These are phyloP conservation scores for Tridacna gigas DNA, from an alignment of 2,888 invertebrate genomes.

Conservation along the genomic window DNA sequence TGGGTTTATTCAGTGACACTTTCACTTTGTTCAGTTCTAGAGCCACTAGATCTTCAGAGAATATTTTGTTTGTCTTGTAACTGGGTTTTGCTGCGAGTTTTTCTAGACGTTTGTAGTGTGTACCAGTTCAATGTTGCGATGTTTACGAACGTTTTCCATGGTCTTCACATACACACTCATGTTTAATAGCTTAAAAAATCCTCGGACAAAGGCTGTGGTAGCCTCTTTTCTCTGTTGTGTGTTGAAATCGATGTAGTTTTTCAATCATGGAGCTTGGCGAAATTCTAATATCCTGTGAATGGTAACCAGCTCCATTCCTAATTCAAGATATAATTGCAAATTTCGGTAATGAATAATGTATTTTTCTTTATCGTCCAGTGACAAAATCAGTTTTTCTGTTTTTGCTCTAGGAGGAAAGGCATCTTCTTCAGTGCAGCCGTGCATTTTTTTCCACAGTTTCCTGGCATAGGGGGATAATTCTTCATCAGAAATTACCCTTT, in stretches of 20 bases:
- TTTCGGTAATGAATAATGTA: slow-evolving; percentile 35
- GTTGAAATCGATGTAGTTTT: slow-evolving; percentile 79
- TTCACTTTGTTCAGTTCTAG: slow-evolving; percentile 34
- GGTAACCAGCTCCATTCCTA: slow-evolving; percentile 68
- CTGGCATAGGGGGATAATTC: slow-evolving; percentile 22
- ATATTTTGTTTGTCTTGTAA: slow-evolving; percentile 37
- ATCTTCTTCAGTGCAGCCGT: background rate
- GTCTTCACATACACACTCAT: slow-evolving; percentile 81
- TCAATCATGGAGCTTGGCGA: slow-evolving; percentile 76
- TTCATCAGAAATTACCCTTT: slow-evolving; percentile 14
- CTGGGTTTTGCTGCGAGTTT: slow-evolving; percentile 44
- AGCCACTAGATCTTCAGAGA: slow-evolving; percentile 43
- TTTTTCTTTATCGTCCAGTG: slow-evolving; percentile 20
- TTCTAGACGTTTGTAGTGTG: slow-evolving; percentile 37
- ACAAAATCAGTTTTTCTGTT: background rate
- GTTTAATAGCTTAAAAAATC: slow-evolving; percentile 70
- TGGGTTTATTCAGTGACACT: slow-evolving; percentile 43
- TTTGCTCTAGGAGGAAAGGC: background rate
- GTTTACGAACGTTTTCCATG: slow-evolving; percentile 52
- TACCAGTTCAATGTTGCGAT: slow-evolving; percentile 42
- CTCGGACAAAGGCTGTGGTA: slow-evolving; percentile 76
- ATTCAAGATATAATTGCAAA: slow-evolving; percentile 29
- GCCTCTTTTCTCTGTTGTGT: slow-evolving; percentile 61
- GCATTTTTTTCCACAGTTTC: slow-evolving; percentile 18
- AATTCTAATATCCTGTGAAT: slow-evolving; percentile 79